Evolutionary conservation across 2,113 vertebrate species (phyloP), one percentile per base, ranked within the genome.

Genomic region (Muscicapa adusta): DNA sequence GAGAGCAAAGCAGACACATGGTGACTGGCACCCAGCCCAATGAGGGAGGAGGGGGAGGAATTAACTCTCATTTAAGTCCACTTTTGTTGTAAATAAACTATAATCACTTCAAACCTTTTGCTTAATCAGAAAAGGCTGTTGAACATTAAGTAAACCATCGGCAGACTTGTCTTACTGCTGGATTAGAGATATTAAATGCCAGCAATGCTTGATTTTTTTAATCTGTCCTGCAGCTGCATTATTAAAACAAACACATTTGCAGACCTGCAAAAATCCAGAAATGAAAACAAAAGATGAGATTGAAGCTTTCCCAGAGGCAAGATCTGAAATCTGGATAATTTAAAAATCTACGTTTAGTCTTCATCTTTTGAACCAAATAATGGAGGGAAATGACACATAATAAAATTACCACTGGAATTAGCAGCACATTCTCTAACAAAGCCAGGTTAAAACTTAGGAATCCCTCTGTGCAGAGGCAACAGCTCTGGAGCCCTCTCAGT

Each of bases 1-100:
- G 83, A 77, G 91, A 96, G 94, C 4, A 4, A 72, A 63, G 92
- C 63, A 89, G 95, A 94, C 94, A 95, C 95, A 91, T 89, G 92
- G 90, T 67, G 50, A 61, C 91, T 92, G 96, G 95, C 95, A 88
- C 33, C 25, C 2, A 0, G 87, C 96, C 96, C 81, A 29, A 85
- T 25, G 74, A 89, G 71, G 81, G 91, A 94, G 91, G 92, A 94
- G 92, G 96, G 93, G 88, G 87, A 90, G 87, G 94, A 97, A 96
- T 97, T 96, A 97, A 86, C 95, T 94, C 95, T 94, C 96, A 95
- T 97, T 96, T 97, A 96, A 97, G 89, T 85, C 94, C 91, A 96
- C 91, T 96, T 97, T 94, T 94, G 95, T 96, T 97, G 97, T 96
- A 97, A 97, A 97, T 97, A 97, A 97, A 97, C 96, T 96, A 95